phyloP scores from a whole-genome alignment of 2,113 vertebrate species.

The Nerophis ophidion region DNA sequence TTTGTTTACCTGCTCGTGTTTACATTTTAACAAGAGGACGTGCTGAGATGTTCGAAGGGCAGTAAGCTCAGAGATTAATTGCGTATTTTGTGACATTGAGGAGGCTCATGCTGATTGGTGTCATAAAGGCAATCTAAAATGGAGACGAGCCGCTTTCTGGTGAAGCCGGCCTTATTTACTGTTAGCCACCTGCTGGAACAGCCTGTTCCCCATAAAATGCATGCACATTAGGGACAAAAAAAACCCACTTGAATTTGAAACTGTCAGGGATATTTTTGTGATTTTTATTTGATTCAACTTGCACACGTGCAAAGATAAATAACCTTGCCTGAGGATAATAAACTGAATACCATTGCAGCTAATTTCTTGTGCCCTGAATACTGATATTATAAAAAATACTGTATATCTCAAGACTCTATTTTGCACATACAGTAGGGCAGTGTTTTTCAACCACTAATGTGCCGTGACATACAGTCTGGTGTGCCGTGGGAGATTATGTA shows the following conservation, averaged over 20 bases:
- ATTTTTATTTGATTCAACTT: conserved; percentile 45
- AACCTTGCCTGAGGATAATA: conserved; percentile 8
- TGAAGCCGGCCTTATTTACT: conserved; percentile 39
- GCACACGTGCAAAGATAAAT: conserved; percentile 22
- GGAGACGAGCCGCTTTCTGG: conserved; percentile 2
- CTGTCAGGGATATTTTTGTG: conserved; percentile 45
- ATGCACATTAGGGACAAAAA: conserved; percentile 40
- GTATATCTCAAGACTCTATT: no score
- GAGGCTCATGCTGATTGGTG: not conserved
- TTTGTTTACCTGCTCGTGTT: conserved; percentile 7
- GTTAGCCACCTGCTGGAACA: conserved; percentile 35
- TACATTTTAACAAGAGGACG: conserved; percentile 6
- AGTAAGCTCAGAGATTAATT: not conserved
- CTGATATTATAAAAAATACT: no score
- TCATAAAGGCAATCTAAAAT: conserved; percentile 11
- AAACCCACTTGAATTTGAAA: conserved; percentile 44
- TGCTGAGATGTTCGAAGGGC: not conserved
- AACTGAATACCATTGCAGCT: conserved; percentile 22
- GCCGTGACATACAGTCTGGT: no score
- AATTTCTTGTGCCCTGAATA: conserved; percentile 9
- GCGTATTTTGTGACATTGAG: conserved; percentile 2
- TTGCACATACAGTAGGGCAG: no score
- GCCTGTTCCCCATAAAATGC: conserved; percentile 35
- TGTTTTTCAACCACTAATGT: no score
- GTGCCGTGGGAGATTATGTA: no score